phyloP scores from a whole-genome alignment of 2,113 vertebrate genomes.

The Sylvietta virens region DNA sequence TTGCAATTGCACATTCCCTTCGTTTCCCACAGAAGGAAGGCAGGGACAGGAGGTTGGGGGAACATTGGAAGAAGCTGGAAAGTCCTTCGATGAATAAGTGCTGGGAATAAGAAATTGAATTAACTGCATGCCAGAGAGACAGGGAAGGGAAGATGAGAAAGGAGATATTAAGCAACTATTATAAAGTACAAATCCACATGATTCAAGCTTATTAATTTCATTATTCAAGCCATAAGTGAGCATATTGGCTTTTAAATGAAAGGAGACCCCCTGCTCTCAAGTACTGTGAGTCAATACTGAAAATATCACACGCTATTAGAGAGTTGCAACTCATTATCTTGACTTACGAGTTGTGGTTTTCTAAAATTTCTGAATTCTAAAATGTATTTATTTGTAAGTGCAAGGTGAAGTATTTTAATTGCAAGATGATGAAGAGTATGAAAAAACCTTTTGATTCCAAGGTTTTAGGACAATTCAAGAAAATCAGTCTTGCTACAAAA shows the following conservation, averaged over 20 bases:
- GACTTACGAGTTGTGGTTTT: not conserved
- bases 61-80: not conserved
- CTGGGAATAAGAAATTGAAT: not conserved
- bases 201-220: not conserved
- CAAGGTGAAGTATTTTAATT: not conserved
- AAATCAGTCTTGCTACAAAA: not conserved
- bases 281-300: not conserved
- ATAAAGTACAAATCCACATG: not conserved
- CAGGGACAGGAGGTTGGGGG: accelerated
- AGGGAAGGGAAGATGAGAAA: not conserved
- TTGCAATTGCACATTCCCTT: not conserved
- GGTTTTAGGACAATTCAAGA: not conserved
- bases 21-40: not conserved
- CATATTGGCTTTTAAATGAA: not conserved
- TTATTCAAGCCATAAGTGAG: not conserved
- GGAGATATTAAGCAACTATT: not conserved
- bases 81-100: not conserved
- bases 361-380: not conserved
- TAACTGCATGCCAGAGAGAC: not conserved
- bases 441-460: not conserved
- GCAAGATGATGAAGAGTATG: not conserved
- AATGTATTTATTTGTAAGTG: not conserved
- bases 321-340: not conserved
- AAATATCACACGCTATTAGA: not conserved
- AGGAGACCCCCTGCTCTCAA: not conserved